Evolutionary conservation across 2,888 invertebrate species (phyloP).

Genomic region (Caenorhabditis sp.): DNA sequence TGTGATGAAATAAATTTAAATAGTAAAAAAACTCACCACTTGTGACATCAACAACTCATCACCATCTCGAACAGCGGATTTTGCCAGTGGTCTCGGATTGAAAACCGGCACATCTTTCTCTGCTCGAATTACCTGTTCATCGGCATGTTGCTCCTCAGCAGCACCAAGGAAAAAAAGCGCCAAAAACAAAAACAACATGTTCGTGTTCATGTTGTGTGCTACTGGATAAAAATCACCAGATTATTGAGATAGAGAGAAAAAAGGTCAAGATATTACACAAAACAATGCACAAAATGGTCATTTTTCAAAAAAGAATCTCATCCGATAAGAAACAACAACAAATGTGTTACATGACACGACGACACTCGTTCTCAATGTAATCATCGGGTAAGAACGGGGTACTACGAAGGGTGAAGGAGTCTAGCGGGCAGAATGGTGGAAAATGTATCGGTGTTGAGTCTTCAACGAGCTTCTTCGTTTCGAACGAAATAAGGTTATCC

Average conservation of each 20-base stretch:
- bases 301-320: not conserved
- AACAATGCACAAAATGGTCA: not conserved
- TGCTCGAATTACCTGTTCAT: conserved; percentile 17
- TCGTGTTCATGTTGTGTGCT: no score
- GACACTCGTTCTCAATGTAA: no score
- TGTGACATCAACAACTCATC: conserved; percentile 32
- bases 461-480: no score
- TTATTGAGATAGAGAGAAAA: not conserved
- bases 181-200: not conserved
- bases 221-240: not conserved
- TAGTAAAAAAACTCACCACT: conserved; percentile 35
- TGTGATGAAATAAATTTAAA: no score
- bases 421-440: no score
- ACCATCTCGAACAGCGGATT: conserved; percentile 14
- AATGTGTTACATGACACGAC: no score
- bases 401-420: no score
- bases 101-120: conserved; percentile 29
- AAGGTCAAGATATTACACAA: not conserved
- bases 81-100: conserved; percentile 7
- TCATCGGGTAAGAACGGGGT: no score
- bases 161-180: not conserved
- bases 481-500: no score
- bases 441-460: no score
- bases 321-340: no score
- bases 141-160: not conserved